Evolutionary conservation across 2,113 vertebrate species (phyloP).

Genomic region (Centrocercus urophasianus): DNA sequence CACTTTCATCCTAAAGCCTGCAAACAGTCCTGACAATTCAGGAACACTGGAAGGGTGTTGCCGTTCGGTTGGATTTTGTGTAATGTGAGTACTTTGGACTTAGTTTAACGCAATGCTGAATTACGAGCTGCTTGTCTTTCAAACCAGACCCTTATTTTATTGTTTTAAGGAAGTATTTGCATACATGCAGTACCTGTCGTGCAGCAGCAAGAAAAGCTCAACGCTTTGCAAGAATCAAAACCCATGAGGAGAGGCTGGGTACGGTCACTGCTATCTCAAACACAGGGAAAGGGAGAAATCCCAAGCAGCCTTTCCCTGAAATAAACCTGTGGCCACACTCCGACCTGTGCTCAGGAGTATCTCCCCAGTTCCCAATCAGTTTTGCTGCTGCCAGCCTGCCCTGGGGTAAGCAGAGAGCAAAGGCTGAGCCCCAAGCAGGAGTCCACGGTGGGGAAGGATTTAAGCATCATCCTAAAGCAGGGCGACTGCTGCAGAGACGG

Average conservation of each 20-base stretch:
- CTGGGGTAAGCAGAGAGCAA: not conserved
- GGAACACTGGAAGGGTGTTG: constrained; percentile 26
- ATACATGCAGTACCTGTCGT: not conserved
- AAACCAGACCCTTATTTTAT: not conserved
- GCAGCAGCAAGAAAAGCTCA: rapidly evolving
- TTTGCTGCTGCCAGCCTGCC: not conserved
- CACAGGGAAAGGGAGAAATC: not conserved
- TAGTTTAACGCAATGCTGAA: not conserved
- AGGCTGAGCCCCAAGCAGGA: not conserved
- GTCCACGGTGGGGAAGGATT: not conserved
- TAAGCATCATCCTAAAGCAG: not conserved
- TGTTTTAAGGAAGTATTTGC: not conserved
- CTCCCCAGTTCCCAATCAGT: not conserved
- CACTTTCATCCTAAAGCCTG: not conserved
- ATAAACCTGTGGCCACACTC: not conserved
- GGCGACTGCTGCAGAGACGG: not conserved
- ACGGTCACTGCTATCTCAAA: rapidly evolving
- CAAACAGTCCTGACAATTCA: constrained; percentile 2
- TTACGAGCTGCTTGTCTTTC: not conserved
- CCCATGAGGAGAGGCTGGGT: not conserved
- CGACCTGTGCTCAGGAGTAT: not conserved
- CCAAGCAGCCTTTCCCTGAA: not conserved
- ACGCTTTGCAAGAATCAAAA: not conserved
- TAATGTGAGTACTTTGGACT: constrained; percentile 44
- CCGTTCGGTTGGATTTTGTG: not conserved